Evolutionary conservation across 2,113 vertebrate species (phyloP).

Genomic region (Tursiops truncatus): DNA sequence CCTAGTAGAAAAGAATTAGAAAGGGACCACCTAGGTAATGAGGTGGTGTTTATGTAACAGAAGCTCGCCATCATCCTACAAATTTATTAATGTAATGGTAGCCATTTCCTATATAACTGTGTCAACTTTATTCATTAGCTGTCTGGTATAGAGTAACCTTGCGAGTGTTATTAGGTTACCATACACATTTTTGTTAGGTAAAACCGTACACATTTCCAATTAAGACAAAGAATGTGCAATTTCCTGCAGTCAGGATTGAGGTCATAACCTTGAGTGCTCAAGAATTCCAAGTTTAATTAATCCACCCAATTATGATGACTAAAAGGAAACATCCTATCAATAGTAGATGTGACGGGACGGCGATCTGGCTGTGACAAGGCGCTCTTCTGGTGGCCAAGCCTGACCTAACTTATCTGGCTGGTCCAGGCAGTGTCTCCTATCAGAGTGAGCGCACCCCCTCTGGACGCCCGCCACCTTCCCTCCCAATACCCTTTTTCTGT

Average conservation of each 20-base stretch:
- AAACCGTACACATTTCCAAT: constrained; percentile 44
- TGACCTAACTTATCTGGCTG: not conserved
- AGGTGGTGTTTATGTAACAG: not conserved
- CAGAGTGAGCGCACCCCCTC: not conserved
- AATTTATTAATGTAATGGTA: not conserved
- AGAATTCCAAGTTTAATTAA: constrained; percentile 68
- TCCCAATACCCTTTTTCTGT: not conserved
- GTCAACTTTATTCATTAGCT: constrained; percentile 32
- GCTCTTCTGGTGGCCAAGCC: not conserved
- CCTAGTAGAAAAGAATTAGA: not conserved
- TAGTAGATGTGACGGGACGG: not conserved
- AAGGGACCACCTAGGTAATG: not conserved
- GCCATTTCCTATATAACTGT: not conserved
- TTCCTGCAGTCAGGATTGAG: constrained; percentile 68
- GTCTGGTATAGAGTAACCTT: not conserved
- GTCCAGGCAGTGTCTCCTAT: not conserved
- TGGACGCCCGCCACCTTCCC: not conserved
- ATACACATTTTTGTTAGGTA: constrained; percentile 22
- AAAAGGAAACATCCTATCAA: constrained; percentile 55
- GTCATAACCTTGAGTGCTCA: constrained; percentile 37
- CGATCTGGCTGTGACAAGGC: not conserved
- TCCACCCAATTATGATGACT: constrained; percentile 10
- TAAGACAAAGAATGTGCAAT: constrained; percentile 63
- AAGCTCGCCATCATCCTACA: not conserved
- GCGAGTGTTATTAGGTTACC: not conserved